Conservation (phyloP, 2,888 invertebrate species). For the Phasia obesa region DNA sequence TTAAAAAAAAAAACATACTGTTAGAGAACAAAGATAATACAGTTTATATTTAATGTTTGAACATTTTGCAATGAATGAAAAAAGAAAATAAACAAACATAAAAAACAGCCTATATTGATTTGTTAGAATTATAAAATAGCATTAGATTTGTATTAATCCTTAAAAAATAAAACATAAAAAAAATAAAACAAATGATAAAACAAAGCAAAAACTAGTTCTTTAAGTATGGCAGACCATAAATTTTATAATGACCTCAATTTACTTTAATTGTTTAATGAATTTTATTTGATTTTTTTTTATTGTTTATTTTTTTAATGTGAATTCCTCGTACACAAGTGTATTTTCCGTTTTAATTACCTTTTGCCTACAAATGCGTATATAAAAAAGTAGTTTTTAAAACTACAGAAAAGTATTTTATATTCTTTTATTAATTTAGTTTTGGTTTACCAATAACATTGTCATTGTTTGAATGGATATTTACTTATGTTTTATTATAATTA, state of each 20-base stretch:
- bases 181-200: slow-evolving; percentile 42
- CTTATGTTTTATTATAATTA: slow-evolving; percentile 54
- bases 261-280: too few relatives aligned
- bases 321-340: slow-evolving; percentile 50
- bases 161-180: slow-evolving; percentile 20
- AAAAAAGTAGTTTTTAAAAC: slow-evolving; percentile 61
- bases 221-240: slow-evolving; percentile 47
- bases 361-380: slow-evolving; percentile 13
- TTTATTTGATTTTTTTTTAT: slow-evolving; percentile 43
- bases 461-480: slow-evolving; percentile 59
- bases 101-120: slow-evolving; percentile 64
- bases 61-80: slow-evolving; percentile 56
- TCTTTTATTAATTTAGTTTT: slow-evolving; percentile 35
- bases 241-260: slow-evolving; percentile 58
- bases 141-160: slow-evolving; percentile 66
- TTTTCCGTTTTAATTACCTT: slow-evolving; percentile 26
- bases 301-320: slow-evolving; percentile 38
- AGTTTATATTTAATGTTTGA: slow-evolving; percentile 63
- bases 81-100: slow-evolving; percentile 1
- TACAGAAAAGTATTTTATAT: slow-evolving; percentile 53
- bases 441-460: slow-evolving; percentile 32
- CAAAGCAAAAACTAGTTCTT: slow-evolving; percentile 37
- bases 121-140: slow-evolving; percentile 61
- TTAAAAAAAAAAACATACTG: slow-evolving; percentile 40
- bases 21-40: slow-evolving; percentile 44